Evolutionary conservation across 2,888 invertebrate genomes (phyloP), one percentile per base, ranked within the genome.

Genomic region (Leptopterna dolabrata): DNA sequence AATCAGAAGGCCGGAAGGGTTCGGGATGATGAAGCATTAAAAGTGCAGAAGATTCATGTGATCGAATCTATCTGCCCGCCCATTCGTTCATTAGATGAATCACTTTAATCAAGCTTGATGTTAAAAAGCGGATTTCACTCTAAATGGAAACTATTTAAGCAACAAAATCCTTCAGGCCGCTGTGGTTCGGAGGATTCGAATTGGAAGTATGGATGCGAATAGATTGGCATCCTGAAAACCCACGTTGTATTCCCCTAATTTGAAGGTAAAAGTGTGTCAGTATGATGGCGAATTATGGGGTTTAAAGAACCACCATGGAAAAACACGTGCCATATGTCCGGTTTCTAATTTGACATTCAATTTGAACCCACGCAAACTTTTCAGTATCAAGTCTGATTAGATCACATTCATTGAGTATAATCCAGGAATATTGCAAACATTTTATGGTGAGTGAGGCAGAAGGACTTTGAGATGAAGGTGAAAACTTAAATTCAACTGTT

Each of bases 1-100:
- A 55, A 55, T 55, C n/a, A 7, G 19, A 55, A 55, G 19, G 55
- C n/a, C n/a, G n/a, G n/a, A 55, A 55, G 55, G 55, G 71, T 7
- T 29, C 14, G 27, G n/a, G 71, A 71, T 71, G 29, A 71, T 71
- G 27, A 71, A 71, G 71, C 71, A 71, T 71, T 71, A 71, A 71
- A 71, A 71, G 71, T 71, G 71, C 71, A 13, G 71, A 71, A 71
- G 71, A 71, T 71, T 71, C 29, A 71, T 71, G 36, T 71, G 29
- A n/a, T 71, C 30, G 14, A 9, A 29, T 71, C 71, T 71, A 71
- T 71, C 29, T 71, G 71, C 71, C n/a, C 29, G 29, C 71, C 13
- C 71, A 36, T 27, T 36, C 29, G 29, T 71, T 71, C 71, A 71
- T 71, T 71, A 71, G 71, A 71, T 29, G 71, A 71, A 71, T 71